These are phyloP conservation scores for Aphelocoma coerulescens DNA, from an alignment of 2,113 vertebrate species.

Conservation along the genomic window DNA sequence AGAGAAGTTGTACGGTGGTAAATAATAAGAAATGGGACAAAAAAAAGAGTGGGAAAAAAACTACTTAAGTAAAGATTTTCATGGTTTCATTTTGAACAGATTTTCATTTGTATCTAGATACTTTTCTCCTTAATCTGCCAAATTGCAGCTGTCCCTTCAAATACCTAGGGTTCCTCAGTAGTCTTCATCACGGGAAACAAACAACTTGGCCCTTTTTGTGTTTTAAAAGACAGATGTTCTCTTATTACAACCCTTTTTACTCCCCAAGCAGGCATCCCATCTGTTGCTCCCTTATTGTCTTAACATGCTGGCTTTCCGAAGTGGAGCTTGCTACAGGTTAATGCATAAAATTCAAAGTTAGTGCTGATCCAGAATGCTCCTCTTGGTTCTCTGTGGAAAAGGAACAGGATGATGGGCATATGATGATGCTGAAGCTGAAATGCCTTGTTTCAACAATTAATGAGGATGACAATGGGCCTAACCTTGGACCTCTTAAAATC, in stretches of 20 bases:
- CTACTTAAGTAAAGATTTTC: not conserved
- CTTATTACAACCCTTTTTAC: not conserved
- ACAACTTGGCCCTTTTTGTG: not conserved
- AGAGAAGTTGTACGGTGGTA: not conserved
- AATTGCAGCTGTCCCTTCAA: not conserved
- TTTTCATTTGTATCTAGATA: not conserved
- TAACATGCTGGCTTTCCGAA: not conserved
- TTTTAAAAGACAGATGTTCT: not conserved
- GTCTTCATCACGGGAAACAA: not conserved
- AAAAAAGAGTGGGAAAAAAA: not conserved
- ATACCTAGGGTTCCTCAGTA: not conserved
- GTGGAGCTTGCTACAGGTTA: not conserved
- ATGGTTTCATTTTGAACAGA: not conserved
- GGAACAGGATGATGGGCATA: not conserved
- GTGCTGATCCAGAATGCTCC: not conserved
- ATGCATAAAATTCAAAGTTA: not conserved
- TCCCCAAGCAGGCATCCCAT: not conserved
- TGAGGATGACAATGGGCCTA: not conserved
- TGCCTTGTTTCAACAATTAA: not conserved
- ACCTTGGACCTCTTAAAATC: not conserved
- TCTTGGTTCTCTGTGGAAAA: not conserved
- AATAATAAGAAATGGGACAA: not conserved
- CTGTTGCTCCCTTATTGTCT: not conserved
- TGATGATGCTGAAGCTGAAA: not conserved
- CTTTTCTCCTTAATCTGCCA: not conserved